Conservation (phyloP, 2,888 invertebrate genomes). For the Caenorhabditis afra region DNA sequence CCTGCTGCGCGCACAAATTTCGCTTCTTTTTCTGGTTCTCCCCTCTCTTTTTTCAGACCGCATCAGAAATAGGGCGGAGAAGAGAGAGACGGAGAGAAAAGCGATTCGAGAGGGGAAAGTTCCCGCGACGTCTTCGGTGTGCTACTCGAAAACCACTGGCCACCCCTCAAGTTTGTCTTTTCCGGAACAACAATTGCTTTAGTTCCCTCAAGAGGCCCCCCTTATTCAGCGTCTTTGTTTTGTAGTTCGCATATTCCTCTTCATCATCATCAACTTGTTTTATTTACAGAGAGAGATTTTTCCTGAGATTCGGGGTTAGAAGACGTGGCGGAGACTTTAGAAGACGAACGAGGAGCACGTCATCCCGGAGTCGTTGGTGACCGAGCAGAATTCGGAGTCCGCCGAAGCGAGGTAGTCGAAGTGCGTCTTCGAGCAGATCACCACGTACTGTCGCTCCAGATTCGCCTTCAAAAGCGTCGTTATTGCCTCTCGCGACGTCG, state of each 20-base stretch:
- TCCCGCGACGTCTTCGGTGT: slow-evolving; percentile 12
- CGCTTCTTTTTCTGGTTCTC: background rate
- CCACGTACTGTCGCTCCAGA: slow-evolving; percentile 48
- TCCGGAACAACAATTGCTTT: slow-evolving; percentile 22
- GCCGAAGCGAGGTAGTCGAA: slow-evolving; percentile 57
- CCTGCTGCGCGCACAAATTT: too few species aligned
- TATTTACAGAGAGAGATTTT: slow-evolving; percentile 31
- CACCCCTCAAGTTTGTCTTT: slow-evolving; percentile 16
- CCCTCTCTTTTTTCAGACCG: too few species aligned
- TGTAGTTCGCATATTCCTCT: slow-evolving; percentile 6
- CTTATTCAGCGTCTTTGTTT: slow-evolving; percentile 21
- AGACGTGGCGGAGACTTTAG: slow-evolving; percentile 32
- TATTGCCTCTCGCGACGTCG: slow-evolving; percentile 52
- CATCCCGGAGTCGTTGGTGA: slow-evolving; percentile 48
- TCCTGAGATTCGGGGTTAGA: slow-evolving; percentile 36
- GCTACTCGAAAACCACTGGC: slow-evolving; percentile 41
- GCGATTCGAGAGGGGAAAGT: background rate
- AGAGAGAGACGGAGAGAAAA: background rate
- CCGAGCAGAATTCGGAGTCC: slow-evolving; percentile 59
- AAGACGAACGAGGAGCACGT: slow-evolving; percentile 62
- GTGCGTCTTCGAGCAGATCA: slow-evolving; percentile 53
- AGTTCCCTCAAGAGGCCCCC: slow-evolving; percentile 13
- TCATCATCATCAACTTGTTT: slow-evolving; percentile 15
- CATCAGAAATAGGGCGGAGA: too few species aligned
- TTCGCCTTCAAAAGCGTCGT: slow-evolving; percentile 44